phyloP scores from a whole-genome alignment of 2,888 invertebrate species.

The Phasia obesa region DNA sequence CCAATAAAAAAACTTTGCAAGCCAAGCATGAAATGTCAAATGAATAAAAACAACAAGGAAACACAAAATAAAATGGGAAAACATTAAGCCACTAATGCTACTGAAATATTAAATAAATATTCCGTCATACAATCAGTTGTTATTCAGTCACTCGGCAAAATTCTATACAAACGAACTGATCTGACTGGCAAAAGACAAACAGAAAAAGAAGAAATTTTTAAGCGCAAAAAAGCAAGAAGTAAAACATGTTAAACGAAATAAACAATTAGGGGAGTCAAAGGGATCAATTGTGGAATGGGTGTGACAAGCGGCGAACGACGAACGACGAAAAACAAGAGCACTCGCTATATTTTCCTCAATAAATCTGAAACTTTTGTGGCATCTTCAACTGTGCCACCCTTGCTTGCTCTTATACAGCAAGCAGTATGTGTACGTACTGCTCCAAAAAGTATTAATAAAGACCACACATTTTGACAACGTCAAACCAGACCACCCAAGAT shows the following conservation, averaged over 20 bases:
- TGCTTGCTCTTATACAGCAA: background rate
- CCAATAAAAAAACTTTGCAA: conserved; percentile 21
- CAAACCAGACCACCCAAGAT: conserved; percentile 81
- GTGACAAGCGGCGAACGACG: conserved; percentile 43
- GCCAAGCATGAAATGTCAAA: conserved; percentile 66
- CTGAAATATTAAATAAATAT: conserved; percentile 49
- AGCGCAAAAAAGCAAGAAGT: background rate
- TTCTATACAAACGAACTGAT: background rate
- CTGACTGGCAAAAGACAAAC: background rate
- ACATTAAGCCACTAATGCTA: conserved; percentile 44
- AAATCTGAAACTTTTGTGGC: conserved; percentile 50
- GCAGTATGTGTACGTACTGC: background rate
- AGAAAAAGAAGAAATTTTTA: conserved; percentile 13
- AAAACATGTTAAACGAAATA: conserved; percentile 32
- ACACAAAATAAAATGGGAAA: conserved; percentile 22
- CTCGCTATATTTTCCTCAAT: conserved; percentile 29
- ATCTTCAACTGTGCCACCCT: conserved; percentile 22
- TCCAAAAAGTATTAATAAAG: conserved; percentile 80
- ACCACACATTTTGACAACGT: conserved; percentile 82
- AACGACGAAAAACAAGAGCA: background rate
- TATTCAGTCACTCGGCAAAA: background rate
- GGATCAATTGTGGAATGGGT: conserved; percentile 64
- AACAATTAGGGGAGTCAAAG: conserved; percentile 62
- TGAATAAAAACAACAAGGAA: conserved; percentile 50
- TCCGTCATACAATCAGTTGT: conserved; percentile 23